Evolutionary conservation across 2,113 vertebrate genomes (phyloP).

Genomic region (Oncorhynchus masou): DNA sequence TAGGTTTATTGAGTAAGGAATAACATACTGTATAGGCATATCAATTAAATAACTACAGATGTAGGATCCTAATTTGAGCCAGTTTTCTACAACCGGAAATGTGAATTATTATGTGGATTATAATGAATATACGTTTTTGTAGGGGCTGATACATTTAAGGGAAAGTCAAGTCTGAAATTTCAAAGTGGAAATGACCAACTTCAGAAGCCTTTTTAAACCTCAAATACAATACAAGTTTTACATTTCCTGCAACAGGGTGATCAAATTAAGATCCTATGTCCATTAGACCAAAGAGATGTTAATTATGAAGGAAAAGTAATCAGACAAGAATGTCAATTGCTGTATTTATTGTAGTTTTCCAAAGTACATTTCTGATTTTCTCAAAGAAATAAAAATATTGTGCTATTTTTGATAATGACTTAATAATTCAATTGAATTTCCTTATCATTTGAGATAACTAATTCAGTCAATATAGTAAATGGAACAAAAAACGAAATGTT

Average conservation of each 20-base stretch:
- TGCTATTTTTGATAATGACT: neutral
- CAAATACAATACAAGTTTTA: no score
- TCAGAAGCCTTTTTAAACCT: no score
- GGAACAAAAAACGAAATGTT: neutral
- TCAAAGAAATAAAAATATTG: neutral
- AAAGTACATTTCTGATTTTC: neutral
- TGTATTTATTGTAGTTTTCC: constrained; percentile 42
- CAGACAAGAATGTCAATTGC: neutral
- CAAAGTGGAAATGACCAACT: no score
- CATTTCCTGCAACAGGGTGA: neutral
- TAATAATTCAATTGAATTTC: neutral
- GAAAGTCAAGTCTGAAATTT: no score
- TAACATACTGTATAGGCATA: neutral
- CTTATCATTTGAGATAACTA: neutral
- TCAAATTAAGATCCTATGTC: neutral
- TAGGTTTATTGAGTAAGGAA: neutral
- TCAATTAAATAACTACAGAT: no score
- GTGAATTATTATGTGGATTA: no score
- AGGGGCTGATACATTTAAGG: no score
- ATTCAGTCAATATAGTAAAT: neutral
- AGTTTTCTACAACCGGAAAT: no score
- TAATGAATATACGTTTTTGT: no score
- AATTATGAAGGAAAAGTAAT: no score
- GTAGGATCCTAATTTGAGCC: no score
- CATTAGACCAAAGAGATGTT: no score